phyloP scores from a whole-genome alignment of 1,140 invertebrate genomes.

The Drosophila nasuta region DNA sequence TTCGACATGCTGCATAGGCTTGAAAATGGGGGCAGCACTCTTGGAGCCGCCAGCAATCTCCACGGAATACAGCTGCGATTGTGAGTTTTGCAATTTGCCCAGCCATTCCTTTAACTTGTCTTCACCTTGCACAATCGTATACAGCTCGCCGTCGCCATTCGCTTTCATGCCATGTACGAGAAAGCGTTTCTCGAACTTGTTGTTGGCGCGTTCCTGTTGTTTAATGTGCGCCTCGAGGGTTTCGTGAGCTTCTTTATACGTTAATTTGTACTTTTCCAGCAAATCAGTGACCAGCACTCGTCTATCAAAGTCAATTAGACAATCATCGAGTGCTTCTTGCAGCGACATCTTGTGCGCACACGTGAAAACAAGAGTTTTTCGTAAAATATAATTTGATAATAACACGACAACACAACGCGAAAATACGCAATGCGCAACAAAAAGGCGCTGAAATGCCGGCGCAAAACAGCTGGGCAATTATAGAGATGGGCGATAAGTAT shows the following conservation, averaged over 20 bases:
- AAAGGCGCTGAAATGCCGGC: conserved; percentile 50
- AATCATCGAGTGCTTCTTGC: conserved; percentile 68
- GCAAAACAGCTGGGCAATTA: conserved; percentile 32
- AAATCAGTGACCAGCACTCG: conserved; percentile 76
- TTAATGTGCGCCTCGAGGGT: conserved; percentile 60
- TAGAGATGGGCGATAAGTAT: conserved; percentile 18
- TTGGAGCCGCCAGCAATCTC: conserved; percentile 75
- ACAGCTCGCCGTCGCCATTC: conserved; percentile 54
- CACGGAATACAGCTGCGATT: conserved; percentile 72
- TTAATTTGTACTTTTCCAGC: conserved; percentile 72
- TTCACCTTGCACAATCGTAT: conserved; percentile 71
- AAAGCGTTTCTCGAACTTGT: conserved; percentile 71
- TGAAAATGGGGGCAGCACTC: conserved; percentile 63
- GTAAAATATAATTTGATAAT: conserved; percentile 4
- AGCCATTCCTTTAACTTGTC: conserved; percentile 70
- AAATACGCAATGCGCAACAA: conserved; percentile 11
- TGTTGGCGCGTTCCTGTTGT: conserved; percentile 45
- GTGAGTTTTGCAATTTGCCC: conserved; percentile 62
- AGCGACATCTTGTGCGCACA: conserved; percentile 54
- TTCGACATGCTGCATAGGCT: conserved; percentile 66
- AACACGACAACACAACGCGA: conserved; percentile 3
- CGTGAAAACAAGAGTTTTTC: not conserved
- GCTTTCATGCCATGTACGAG: conserved; percentile 62
- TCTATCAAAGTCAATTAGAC: conserved; percentile 74
- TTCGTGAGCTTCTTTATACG: conserved; percentile 70